Percentiles rank a stretch among this genome's conserved stretches.
These are phyloP conservation scores for Pseudochaenichthys georgianus DNA, from an alignment of 2,797 vertebrate species.

Conservation along the genomic window DNA sequence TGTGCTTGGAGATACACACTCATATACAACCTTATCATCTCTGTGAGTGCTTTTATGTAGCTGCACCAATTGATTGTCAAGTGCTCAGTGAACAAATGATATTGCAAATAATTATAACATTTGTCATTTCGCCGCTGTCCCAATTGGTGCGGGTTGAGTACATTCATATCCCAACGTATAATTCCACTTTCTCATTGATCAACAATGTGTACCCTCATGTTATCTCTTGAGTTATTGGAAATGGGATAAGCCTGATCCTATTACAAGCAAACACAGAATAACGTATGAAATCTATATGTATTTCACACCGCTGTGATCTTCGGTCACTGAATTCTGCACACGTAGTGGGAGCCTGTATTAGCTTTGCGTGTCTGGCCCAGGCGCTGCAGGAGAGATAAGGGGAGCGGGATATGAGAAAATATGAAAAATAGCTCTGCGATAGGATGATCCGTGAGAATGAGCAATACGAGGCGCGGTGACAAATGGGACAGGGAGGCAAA, in stretches of 20 bases:
- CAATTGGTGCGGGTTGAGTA: conserved; percentile 53
- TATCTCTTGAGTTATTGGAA: conserved; percentile 77
- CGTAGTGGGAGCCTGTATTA: conserved; percentile 80
- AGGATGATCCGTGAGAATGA: conserved; percentile 84
- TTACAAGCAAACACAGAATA: conserved; percentile 78
- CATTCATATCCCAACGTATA: conserved; percentile 43
- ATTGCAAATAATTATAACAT: conserved; percentile 46
- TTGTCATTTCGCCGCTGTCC: conserved; percentile 35
- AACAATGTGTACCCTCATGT: conserved; percentile 62
- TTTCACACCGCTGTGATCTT: conserved; percentile 78
- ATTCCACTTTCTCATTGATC: conserved; percentile 70
- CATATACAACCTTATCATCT: conserved; percentile 35
- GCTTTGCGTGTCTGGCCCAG: conserved; percentile 83
- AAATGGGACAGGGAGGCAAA: conserved; percentile 82
- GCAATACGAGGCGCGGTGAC: conserved; percentile 76
- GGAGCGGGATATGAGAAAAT: conserved; percentile 86
- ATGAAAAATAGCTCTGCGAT: conserved; percentile 85
- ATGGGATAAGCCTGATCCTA: conserved; percentile 75
- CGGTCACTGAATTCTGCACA: conserved; percentile 77
- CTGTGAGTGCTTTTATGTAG: conserved; percentile 31
- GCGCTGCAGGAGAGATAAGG: conserved; percentile 80
- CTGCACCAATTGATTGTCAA: conserved; percentile 59
- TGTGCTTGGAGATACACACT: conserved; percentile 29
- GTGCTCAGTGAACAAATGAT: conserved; percentile 46
- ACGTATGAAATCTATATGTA: conserved; percentile 81